Evolutionary conservation across 2,797 vertebrate species (phyloP).

Genomic region (Crocidura indochinensis): DNA sequence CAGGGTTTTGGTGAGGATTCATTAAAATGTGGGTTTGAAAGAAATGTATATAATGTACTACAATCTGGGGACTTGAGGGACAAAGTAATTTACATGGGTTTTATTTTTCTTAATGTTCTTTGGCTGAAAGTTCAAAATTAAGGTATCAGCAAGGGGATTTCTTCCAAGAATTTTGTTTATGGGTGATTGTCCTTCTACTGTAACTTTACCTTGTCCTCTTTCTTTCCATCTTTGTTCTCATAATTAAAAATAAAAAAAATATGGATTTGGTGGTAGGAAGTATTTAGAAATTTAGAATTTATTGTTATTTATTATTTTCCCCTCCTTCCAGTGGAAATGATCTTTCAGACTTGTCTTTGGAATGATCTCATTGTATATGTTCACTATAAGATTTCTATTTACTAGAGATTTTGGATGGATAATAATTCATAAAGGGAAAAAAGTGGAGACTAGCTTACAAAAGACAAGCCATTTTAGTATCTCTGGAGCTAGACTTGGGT

Average conservation of each 20-base stretch:
- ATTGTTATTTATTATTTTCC: background rate
- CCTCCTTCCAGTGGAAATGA: background rate
- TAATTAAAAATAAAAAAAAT: background rate
- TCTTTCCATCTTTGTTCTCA: no score
- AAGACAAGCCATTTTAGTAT: conserved; percentile 29
- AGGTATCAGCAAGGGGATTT: no score
- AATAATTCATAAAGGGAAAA: background rate
- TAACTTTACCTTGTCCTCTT: no score
- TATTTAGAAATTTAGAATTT: background rate
- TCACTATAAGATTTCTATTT: conserved; percentile 9
- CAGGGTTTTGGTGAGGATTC: background rate
- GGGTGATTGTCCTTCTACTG: no score
- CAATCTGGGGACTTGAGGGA: no score
- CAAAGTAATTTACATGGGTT: no score
- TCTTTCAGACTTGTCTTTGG: conserved; percentile 1
- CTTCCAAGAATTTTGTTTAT: no score
- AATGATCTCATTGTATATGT: background rate
- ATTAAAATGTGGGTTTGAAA: background rate
- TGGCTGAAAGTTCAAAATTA: no score
- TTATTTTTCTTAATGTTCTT: no score
- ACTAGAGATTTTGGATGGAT: background rate
- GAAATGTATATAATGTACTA: no score
- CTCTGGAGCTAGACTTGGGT: background rate
- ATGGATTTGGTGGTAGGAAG: background rate
- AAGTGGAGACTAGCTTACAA: background rate